Conservation (phyloP, 2,888 invertebrate genomes). For the Hypena proboscidalis region DNA sequence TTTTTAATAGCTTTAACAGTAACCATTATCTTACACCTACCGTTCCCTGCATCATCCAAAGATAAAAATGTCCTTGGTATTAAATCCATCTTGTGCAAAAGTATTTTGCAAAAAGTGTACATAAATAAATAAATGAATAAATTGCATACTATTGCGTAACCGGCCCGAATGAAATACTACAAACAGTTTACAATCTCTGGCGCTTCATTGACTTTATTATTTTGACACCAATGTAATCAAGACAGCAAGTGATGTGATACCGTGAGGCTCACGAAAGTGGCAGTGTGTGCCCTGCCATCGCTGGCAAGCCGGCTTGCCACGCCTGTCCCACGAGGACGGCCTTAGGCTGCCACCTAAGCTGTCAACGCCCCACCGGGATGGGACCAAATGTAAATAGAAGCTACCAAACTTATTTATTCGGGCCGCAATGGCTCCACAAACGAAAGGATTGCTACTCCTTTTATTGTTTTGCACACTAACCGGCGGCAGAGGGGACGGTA, state of each 20-base stretch:
- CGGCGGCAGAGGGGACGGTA: constrained; percentile 66
- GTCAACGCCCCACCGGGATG: constrained; percentile 66
- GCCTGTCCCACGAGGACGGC: constrained; percentile 52
- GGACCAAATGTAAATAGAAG: constrained; percentile 68
- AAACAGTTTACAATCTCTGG: constrained; percentile 49
- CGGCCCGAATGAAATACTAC: constrained; percentile 1
- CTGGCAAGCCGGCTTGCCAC: constrained; percentile 57
- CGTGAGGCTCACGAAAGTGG: constrained; percentile 38
- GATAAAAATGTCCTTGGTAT: too few relatives aligned
- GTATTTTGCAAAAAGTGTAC: too few relatives aligned
- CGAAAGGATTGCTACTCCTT: constrained; percentile 64
- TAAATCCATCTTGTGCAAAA: too few relatives aligned
- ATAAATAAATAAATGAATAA: too few relatives aligned
- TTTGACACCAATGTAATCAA: constrained; percentile 75
- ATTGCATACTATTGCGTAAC: background rate
- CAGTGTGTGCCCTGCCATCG: constrained; percentile 57
- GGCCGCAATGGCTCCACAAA: constrained; percentile 76
- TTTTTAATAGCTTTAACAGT: too few relatives aligned
- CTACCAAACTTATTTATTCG: constrained; percentile 64
- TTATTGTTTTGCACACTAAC: constrained; percentile 70
- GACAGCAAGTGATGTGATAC: constrained; percentile 59
- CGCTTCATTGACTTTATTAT: constrained; percentile 70
- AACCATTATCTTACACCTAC: too few relatives aligned
- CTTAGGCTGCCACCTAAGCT: constrained; percentile 42
- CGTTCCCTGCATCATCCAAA: too few relatives aligned